These are phyloP conservation scores for Platygyra sinensis DNA, from an alignment of 64 coral and sea anemone genomes.

Conservation along the genomic window DNA sequence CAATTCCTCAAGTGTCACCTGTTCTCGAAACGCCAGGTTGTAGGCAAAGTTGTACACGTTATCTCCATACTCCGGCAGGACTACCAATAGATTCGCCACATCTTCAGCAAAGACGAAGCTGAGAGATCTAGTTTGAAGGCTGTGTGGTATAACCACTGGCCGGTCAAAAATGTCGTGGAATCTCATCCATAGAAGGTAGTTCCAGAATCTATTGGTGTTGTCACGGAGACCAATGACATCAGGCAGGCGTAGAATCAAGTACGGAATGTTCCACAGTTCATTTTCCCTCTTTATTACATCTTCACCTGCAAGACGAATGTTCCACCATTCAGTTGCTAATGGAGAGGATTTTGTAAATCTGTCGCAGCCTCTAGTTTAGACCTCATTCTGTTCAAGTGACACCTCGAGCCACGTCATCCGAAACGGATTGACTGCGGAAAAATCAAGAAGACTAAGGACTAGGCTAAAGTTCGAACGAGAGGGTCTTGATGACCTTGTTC, in stretches of 20 bases:
- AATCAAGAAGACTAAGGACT: too few species aligned
- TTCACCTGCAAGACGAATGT: constrained; percentile 23
- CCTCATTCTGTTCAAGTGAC: too few species aligned
- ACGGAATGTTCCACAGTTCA: constrained; percentile 50
- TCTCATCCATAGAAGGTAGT: constrained; percentile 85
- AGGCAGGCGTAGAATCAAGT: constrained; percentile 70
- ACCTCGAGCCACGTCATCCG: too few species aligned
- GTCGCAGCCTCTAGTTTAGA: neutral
- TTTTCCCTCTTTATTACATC: constrained; percentile 64
- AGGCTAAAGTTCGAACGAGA: too few species aligned
- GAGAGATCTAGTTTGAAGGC: constrained; percentile 52
- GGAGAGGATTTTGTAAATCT: neutral
- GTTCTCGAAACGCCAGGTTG: constrained; percentile 86
- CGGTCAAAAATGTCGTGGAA: constrained; percentile 72
- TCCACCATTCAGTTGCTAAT: neutral
- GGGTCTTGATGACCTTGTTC: too few species aligned
- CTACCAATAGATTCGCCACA: constrained; percentile 59
- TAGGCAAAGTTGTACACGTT: constrained; percentile 77
- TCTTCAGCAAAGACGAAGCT: constrained; percentile 82
- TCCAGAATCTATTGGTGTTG: constrained; percentile 91
- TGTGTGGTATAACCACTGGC: constrained; percentile 51
- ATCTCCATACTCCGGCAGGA: constrained; percentile 39
- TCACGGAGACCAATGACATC: constrained; percentile 95
- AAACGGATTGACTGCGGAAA: too few species aligned
- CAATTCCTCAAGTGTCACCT: constrained; percentile 69